These are phyloP conservation scores for Laterallus jamaicensis DNA, from an alignment of 2,113 vertebrate genomes.

Conservation along the genomic window DNA sequence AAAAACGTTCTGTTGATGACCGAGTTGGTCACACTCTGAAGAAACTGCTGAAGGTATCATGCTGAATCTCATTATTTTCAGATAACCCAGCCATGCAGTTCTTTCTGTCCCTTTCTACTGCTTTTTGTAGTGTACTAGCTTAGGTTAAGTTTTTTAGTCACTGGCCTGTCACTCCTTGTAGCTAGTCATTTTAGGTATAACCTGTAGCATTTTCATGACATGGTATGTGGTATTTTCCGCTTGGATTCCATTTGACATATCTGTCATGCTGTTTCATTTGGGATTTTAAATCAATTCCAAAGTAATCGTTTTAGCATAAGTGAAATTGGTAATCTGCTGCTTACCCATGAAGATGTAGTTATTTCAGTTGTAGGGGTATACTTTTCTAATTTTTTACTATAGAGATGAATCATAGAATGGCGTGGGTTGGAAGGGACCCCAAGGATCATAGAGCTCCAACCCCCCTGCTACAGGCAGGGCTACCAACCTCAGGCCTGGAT, in stretches of 20 bases:
- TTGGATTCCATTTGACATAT: background rate
- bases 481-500: background rate
- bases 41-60: background rate
- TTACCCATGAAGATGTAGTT: background rate
- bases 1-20: background rate
- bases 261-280: background rate
- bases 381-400: background rate
- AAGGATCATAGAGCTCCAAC: too few relatives aligned
- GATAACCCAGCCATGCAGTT: background rate
- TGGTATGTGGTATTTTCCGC: background rate
- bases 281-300: background rate
- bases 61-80: background rate
- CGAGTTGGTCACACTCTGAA: background rate
- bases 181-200: background rate
- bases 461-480: too few relatives aligned
- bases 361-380: background rate
- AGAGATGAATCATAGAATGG: background rate
- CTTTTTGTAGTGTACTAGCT: background rate
- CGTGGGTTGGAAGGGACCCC: too few relatives aligned
- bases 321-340: background rate
- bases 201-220: background rate
- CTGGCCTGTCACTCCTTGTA: background rate
- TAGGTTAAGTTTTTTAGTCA: background rate
- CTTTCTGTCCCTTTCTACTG: background rate
- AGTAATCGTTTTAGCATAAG: background rate